phyloP scores from a whole-genome alignment of 2,797 vertebrate genomes.

The Eulemur rubriventer region DNA sequence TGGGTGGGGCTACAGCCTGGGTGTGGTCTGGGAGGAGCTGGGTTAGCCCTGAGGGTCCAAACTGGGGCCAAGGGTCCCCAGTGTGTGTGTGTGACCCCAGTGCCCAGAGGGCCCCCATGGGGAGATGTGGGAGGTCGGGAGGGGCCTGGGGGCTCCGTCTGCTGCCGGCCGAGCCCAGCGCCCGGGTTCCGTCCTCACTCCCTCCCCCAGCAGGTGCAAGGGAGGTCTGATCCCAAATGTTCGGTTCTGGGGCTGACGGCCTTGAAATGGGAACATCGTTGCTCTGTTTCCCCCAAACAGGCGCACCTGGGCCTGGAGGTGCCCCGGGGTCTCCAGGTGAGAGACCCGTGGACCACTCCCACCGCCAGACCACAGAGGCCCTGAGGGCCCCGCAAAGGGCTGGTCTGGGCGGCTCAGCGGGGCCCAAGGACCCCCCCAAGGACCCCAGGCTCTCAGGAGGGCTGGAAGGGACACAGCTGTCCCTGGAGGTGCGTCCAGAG shows the following conservation, averaged over 20 bases:
- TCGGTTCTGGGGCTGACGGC: conserved; percentile 46
- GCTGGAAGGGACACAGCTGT: background rate
- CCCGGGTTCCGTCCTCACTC: background rate
- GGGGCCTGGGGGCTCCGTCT: background rate
- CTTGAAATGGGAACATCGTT: conserved; percentile 39
- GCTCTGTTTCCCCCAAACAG: conserved; percentile 35
- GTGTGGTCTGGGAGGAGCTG: background rate
- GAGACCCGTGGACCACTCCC: no score
- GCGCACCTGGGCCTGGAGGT: background rate
- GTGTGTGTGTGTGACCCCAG: no score
- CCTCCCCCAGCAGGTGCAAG: background rate
- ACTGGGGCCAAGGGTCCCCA: background rate
- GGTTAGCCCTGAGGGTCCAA: background rate
- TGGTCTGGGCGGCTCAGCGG: no score
- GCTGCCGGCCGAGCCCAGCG: background rate
- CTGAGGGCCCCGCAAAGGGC: background rate
- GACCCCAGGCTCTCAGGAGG: background rate
- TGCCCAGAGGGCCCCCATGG: accelerated
- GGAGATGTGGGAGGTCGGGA: accelerated
- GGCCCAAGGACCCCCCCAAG: background rate
- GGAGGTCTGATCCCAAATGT: conserved; percentile 15
- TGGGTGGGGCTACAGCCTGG: accelerated
- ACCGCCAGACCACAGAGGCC: background rate
- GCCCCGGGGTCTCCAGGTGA: background rate
- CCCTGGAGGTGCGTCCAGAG: background rate